Evolutionary conservation across 2,888 invertebrate species (phyloP).

Genomic region (Leucophora obtusa): DNA sequence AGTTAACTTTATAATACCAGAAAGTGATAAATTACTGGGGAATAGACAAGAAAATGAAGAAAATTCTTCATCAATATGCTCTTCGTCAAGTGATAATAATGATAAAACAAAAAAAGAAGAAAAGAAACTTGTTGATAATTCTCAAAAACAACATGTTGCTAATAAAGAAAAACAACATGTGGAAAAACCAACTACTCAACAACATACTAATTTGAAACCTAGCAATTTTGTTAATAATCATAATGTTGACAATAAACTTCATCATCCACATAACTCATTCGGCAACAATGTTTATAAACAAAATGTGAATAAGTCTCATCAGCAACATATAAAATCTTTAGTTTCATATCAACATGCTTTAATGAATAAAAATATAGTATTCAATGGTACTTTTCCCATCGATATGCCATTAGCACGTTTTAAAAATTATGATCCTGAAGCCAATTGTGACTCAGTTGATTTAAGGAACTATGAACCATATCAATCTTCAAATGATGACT

Average conservation of each 20-base stretch:
- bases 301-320: constrained; percentile 13
- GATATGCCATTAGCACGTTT: constrained; percentile 82
- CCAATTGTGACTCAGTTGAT: constrained; percentile 71
- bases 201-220: background rate
- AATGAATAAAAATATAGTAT: constrained; percentile 81
- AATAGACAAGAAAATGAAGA: constrained; percentile 20
- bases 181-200: background rate
- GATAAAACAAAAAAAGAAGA: background rate
- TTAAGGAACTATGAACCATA: constrained; percentile 70
- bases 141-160: background rate
- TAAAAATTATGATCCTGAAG: constrained; percentile 72
- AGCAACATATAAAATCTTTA: constrained; percentile 20
- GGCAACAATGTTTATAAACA: constrained; percentile 39
- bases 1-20: constrained; percentile 58
- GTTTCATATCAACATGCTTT: constrained; percentile 35
- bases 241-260: constrained; percentile 6
- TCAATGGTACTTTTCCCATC: constrained; percentile 92
- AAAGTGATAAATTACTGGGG: constrained; percentile 25
- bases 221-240: constrained; percentile 35
- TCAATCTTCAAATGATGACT: constrained; percentile 67
- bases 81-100: constrained; percentile 39
- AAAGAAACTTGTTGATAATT: background rate
- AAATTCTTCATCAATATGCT: background rate
- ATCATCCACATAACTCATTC: background rate
- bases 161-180: background rate